Conservation (phyloP, 1,140 invertebrate species). For the Pogonomyrmex californicus region DNA sequence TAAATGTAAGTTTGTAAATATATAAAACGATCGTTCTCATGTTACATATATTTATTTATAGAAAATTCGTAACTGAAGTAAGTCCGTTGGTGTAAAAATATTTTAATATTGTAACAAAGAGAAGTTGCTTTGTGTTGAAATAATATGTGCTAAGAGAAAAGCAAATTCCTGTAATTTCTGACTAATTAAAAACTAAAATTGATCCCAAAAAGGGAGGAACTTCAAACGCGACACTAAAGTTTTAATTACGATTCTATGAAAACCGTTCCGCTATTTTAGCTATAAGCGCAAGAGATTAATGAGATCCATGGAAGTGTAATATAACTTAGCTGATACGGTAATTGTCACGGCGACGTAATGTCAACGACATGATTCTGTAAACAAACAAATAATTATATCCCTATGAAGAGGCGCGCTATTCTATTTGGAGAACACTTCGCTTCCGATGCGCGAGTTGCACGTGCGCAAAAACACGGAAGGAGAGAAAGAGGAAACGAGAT, state of each 20-base stretch:
- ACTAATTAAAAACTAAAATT: constrained; percentile 34
- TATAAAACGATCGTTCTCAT: neutral
- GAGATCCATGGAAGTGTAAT: constrained; percentile 50
- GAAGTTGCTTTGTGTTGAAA: neutral
- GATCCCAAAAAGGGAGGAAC: constrained; percentile 3
- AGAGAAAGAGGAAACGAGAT: neutral
- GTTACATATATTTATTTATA: too few relatives aligned
- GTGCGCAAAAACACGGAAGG: constrained; percentile 37
- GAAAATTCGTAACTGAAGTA: neutral
- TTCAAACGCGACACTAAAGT: constrained; percentile 18
- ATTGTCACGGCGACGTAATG: constrained; percentile 3
- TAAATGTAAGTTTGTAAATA: neutral
- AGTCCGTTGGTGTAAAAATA: neutral
- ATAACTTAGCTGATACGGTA: constrained; percentile 41
- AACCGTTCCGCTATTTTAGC: constrained; percentile 27
- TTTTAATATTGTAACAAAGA: neutral
- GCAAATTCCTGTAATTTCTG: neutral
- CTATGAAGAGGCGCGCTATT: constrained; percentile 25
- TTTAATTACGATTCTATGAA: constrained; percentile 52
- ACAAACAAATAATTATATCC: constrained; percentile 63
- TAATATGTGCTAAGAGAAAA: neutral
- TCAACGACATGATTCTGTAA: constrained; percentile 26
- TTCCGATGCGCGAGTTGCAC: constrained; percentile 22
- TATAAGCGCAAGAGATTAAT: constrained; percentile 48
- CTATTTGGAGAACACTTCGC: constrained; percentile 47